These are phyloP conservation scores for Drosophila watanabei DNA, from an alignment of 1,140 invertebrate genomes.

Conservation along the genomic window DNA sequence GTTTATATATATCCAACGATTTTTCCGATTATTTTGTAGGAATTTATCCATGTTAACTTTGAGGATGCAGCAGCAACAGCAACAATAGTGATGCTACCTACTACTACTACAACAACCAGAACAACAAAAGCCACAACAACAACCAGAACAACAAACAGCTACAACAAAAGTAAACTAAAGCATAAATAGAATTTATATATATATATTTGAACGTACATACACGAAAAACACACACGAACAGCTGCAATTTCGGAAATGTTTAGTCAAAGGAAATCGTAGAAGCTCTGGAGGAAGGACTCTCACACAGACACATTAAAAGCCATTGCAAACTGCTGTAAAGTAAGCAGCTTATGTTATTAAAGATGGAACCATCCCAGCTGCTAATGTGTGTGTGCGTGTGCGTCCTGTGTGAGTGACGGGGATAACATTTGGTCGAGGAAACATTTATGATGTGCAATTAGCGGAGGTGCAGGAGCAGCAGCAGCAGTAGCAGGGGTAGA, in stretches of 20 bases:
- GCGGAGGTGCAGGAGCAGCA: constrained; percentile 22
- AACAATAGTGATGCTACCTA: constrained; percentile 53
- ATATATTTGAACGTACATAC: constrained; percentile 31
- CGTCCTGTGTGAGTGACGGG: constrained; percentile 13
- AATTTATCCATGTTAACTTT: constrained; percentile 86
- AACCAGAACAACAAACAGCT: constrained; percentile 41
- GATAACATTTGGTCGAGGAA: constrained; percentile 47
- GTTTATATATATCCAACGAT: constrained; percentile 24
- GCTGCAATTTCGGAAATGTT: constrained; percentile 53
- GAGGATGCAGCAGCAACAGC: constrained; percentile 69
- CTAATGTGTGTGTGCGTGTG: background rate
- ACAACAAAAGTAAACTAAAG: constrained; percentile 60
- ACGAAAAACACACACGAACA: constrained; percentile 24
- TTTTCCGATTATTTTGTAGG: constrained; percentile 82
- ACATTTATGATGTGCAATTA: constrained; percentile 67
- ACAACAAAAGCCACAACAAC: constrained; percentile 45
- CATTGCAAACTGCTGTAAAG: constrained; percentile 51
- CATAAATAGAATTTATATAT: constrained; percentile 75
- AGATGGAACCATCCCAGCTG: constrained; percentile 12
- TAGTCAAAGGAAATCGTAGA: constrained; percentile 52
- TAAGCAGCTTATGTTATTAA: constrained; percentile 63
- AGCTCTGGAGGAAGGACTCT: constrained; percentile 38
- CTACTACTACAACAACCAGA: constrained; percentile 47
- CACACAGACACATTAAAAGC: constrained; percentile 12
- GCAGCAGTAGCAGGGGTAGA: background rate